Base-by-base conservation (phyloP, 1,140 invertebrate genomes). In the Eupristina koningsbergeri region DNA sequence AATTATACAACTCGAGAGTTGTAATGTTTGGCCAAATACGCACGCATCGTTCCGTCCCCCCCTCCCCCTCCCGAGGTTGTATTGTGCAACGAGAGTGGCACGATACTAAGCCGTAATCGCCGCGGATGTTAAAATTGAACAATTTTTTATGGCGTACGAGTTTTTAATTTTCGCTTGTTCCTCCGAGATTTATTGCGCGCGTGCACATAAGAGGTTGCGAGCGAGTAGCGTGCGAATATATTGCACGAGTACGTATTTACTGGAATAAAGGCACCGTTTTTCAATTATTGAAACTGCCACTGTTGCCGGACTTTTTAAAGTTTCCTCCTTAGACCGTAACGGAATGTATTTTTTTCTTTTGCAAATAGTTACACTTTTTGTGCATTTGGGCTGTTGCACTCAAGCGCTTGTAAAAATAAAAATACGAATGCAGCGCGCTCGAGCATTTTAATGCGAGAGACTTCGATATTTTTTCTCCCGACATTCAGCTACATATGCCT, bases 121-220 rank as follows among this genome's bases (percentile, higher is more conserved):
- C 53, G 47, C 34, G 45, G 75, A 77, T 61, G 31, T 39, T 39
- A 36, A 22, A 19, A 61, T 61, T n/a, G 58, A 29, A 47, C 77
- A 22, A 6, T 17, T 67, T 69, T 31, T 69, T 69, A 45, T 69
- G 61, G 45, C 63, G 17, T 41, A 7, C 0, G 11, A 5, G 29
- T 6, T 64, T 78, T 64, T 64, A 29, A 63, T 63, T 78, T 64
- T 78, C 11, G 19, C 39, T 58, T 58, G 77, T 67, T 79, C 77
- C 61, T 67, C n/a, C 39, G 64, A 80, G 78, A 80, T 80, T 71
- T 69, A 80, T 69, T 47, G 34, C 63, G 17, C 76, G 15, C 29
- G 41, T 17, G 63, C 45, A 36, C 9, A n/a, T n/a, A 19, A 3
- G 53, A 26, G 22, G 61, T 31, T 26, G 26, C 47, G 15, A 7